Percentiles rank a stretch among this genome's conserved stretches.
Conservation (phyloP, 2,888 invertebrate species). For the Cerastoderma edule region DNA sequence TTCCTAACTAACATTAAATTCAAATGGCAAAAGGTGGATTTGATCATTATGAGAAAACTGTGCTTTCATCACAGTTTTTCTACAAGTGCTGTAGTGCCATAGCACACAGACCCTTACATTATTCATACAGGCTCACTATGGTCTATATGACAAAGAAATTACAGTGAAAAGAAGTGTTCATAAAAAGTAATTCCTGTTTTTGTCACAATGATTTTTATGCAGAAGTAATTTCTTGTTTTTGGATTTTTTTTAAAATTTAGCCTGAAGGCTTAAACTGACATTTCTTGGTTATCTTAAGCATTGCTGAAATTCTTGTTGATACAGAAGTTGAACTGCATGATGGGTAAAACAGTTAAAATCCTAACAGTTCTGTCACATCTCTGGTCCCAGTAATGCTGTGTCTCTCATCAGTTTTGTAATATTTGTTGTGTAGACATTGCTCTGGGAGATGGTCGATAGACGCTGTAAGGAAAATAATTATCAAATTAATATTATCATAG, state of each 20-base stretch:
- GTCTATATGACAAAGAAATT: not conserved
- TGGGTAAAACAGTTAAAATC: not conserved
- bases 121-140: too few relatives aligned
- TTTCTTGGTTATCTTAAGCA: not conserved
- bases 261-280: not conserved
- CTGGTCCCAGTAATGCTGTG: slow-evolving; percentile 21
- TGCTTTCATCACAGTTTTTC: not conserved
- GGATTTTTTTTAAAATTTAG: not conserved
- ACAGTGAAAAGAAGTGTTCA: not conserved
- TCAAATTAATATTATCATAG: not conserved
- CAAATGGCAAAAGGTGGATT: not conserved
- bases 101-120: too few relatives aligned
- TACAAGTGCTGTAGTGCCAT: too few relatives aligned
- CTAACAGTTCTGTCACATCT: not conserved
- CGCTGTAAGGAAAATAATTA: slow-evolving; percentile 33
- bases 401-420: slow-evolving; percentile 46
- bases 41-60: not conserved
- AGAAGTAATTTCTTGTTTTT: not conserved
- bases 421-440: slow-evolving; percentile 41
- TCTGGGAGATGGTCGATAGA: slow-evolving; percentile 19
- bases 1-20: not conserved
- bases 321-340: not conserved
- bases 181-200: slow-evolving; percentile 5
- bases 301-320: not conserved
- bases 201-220: not conserved